Base-by-base conservation (phyloP, 2,888 invertebrate species). In the Lepidochrysops patricia region DNA sequence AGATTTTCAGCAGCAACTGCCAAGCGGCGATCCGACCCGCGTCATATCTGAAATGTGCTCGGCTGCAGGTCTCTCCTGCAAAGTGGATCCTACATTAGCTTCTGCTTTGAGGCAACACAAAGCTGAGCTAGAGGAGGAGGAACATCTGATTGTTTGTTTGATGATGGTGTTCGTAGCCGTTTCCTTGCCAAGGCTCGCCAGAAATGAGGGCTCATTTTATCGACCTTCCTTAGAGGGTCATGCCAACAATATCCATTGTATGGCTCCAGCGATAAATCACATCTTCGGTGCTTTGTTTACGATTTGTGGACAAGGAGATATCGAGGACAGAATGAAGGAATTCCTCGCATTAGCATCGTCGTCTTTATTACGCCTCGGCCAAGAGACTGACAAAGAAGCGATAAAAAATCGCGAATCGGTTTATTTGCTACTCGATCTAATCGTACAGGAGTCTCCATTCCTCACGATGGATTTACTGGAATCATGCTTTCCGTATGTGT, bases 81-180 rank as follows among this genome's bases (percentile, higher is more conserved):
- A 96, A 82, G 97, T 99, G 0, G 99, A 99, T 80, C 98, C 99
- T 0, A 96, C 97, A 0, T 89, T 99, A 57, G 97, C 98, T 4
- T 93, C 95, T 35, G 97, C 98, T 0, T 84, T 99, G 6, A 93
- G 96, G 68, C 93, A 95, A 63, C 97, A 98, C 75, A 98, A 98
- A 81, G 90, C 92, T 26, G 97, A 97, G 72, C 89, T 93, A 2
- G 96, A 96, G 67, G 97, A 97, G 67, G 98, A 98, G 68, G 98
- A 98, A 72, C 98, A 98, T 84, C 90, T 96, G 29, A 90, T 97
- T 35, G 97, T 98, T 1, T 99, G 99, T 78, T 89, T 99, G 37
- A 82, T 99, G 62, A 98, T 99, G 97, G 99, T 99, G 4, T 99
- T 99, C 80, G 97, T 99, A 0, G 99, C 99, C 0, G 98, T 99